Evolutionary conservation across 2,888 invertebrate genomes (phyloP).

Genomic region (Tiphia femorata): DNA sequence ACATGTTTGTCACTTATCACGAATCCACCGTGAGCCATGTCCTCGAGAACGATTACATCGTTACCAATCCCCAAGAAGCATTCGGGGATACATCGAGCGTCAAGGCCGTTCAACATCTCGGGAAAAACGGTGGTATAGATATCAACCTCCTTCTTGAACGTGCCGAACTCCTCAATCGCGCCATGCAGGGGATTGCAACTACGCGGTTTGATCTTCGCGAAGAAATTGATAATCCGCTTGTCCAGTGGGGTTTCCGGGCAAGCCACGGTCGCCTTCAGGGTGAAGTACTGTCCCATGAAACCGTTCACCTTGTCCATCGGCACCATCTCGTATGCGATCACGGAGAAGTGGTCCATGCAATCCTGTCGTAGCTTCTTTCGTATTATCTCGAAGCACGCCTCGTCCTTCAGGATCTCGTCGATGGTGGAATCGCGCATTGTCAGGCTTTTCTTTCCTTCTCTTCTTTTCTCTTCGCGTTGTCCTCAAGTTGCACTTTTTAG

Average conservation of each 20-base stretch:
- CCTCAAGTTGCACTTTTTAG: too few relatives aligned
- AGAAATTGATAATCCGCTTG: slow-evolving; percentile 50
- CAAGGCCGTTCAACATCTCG: slow-evolving; percentile 45
- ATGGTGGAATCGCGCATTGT: slow-evolving; percentile 23
- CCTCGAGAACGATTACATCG: slow-evolving; percentile 70
- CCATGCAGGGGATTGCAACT: slow-evolving; percentile 45
- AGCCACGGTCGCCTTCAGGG: slow-evolving; percentile 46
- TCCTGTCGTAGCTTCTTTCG: slow-evolving; percentile 50
- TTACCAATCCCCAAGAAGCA: slow-evolving; percentile 53
- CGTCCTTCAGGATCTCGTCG: slow-evolving; percentile 47
- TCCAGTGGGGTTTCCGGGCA: slow-evolving; percentile 35
- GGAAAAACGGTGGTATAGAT: slow-evolving; percentile 57
- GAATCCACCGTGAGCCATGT: slow-evolving; percentile 74
- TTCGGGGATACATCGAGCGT: slow-evolving; percentile 45
- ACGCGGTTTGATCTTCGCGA: slow-evolving; percentile 54
- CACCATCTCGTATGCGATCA: slow-evolving; percentile 52
- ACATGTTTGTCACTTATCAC: slow-evolving; percentile 76
- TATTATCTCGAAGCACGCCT: slow-evolving; percentile 54
- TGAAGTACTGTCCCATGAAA: slow-evolving; percentile 59
- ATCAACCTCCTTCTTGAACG: slow-evolving; percentile 54
- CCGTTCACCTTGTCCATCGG: slow-evolving; percentile 52
- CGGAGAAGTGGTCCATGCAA: slow-evolving; percentile 50
- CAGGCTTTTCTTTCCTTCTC: too few relatives aligned
- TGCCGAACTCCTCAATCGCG: slow-evolving; percentile 43
- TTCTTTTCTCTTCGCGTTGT: too few relatives aligned